Conservation (phyloP, 2,113 vertebrate genomes). For the Sminthopsis crassicaudata region DNA sequence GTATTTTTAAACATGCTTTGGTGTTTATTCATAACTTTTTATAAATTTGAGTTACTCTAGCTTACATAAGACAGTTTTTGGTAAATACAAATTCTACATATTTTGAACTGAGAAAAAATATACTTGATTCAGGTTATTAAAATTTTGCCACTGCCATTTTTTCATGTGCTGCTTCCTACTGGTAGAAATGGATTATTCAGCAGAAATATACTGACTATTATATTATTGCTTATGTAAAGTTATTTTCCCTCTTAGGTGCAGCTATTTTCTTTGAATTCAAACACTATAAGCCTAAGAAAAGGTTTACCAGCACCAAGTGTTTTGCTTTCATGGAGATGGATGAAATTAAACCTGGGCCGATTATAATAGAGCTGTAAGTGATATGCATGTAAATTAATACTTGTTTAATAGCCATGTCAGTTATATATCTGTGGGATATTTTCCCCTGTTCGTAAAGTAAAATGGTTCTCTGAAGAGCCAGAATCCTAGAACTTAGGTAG, state of each 20-base stretch:
- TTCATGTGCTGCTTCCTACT: not conserved
- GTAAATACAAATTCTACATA: not conserved
- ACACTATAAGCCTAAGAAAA: conserved; percentile 99
- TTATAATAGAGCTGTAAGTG: conserved; percentile 98
- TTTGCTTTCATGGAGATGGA: conserved; percentile 99
- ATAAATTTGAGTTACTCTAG: not conserved
- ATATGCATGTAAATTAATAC: fast-evolving
- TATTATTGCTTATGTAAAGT: conserved; percentile 21
- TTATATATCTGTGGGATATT: no score
- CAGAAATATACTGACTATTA: not conserved
- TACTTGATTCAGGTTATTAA: not conserved
- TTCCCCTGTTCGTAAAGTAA: not conserved
- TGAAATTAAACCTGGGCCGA: conserved; percentile 95
- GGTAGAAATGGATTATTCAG: not conserved
- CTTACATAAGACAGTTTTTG: not conserved
- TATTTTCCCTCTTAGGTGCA: conserved; percentile 86
- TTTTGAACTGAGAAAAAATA: not conserved
- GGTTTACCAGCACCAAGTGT: conserved; percentile 99
- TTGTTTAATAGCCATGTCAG: not conserved
- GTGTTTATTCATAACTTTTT: not conserved
- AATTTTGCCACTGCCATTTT: not conserved
- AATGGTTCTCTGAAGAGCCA: not conserved
- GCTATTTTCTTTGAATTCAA: conserved; percentile 99
- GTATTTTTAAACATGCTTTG: not conserved
- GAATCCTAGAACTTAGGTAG: not conserved